Base-by-base conservation (phyloP, 1,140 invertebrate genomes). In the Ceratoteleas bidentatus region DNA sequence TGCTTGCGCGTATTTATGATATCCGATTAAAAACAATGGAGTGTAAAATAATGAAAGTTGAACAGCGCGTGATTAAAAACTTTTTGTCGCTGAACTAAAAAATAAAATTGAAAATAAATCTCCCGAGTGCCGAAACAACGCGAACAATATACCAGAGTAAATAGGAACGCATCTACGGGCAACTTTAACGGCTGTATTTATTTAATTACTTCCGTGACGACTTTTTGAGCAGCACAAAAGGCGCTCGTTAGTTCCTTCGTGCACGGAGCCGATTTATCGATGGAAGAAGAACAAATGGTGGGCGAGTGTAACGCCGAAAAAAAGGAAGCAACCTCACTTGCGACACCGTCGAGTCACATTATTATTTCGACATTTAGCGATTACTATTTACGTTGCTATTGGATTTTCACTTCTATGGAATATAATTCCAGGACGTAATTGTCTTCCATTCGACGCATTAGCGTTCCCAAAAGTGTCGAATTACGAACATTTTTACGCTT, bases 241-340 rank as follows among this genome's bases (percentile, higher is more conserved):
- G n/a, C n/a, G 40, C 40, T 43, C 40, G 40, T 43, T 43, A 43
- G 40, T 43, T 43, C n/a, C 40, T 43, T 43, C n/a, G n/a, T 43
- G 9, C 40, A 10, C 40, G 1, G 40, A 43, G 24, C 24, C 24
- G 40, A 43, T 10, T 43, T 43, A 43, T 43, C n/a, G 40, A 43
- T 43, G n/a, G 40, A 43, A 9, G 40, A 43, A 43, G n/a, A 43
- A 43, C n/a, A 43, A 43, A 43, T n/a, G 9, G n/a, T 6, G 40
- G 1, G n/a, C 8, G n/a, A 43, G n/a, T 10, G 1, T 10, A 43
- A 1, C 40, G n/a, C 8, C 8, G 40, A n/a, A 43, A 43, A 43
- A 43, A 43, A 43, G 6, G 9, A 43, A 10, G 8, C 6, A 2
- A 43, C 8, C 40, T 43, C 1, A 6, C n/a, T 43, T 10, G n/a